Conservation (phyloP, 1,140 invertebrate genomes). For the Calephelis nemesis region DNA sequence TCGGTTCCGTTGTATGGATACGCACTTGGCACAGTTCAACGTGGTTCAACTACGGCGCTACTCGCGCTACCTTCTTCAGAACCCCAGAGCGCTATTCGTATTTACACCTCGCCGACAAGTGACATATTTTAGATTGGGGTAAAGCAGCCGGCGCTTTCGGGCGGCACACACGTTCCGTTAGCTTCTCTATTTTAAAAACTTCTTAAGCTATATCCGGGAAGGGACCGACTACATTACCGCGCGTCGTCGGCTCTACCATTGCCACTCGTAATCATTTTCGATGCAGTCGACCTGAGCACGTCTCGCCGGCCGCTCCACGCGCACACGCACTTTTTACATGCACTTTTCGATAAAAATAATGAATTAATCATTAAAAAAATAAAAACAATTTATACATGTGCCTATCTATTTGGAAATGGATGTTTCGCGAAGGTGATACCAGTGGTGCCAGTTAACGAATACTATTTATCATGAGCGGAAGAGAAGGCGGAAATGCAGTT, state of each 20-base stretch:
- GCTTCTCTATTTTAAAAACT: constrained; percentile 77
- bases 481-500: constrained; percentile 77
- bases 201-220: constrained; percentile 74
- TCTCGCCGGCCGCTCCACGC: constrained; percentile 64
- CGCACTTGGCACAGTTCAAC: constrained; percentile 1
- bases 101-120: constrained; percentile 48
- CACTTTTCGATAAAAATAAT: constrained; percentile 54
- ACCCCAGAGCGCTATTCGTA: constrained; percentile 21
- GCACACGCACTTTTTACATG: constrained; percentile 63
- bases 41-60: constrained; percentile 20
- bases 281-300: constrained; percentile 75
- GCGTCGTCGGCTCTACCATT: constrained; percentile 51
- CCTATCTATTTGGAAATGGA: constrained; percentile 62
- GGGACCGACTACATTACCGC: constrained; percentile 64
- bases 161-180: constrained; percentile 72
- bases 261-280: constrained; percentile 53
- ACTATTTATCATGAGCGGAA: constrained; percentile 72
- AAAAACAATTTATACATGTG: constrained; percentile 48
- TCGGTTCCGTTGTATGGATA: neutral
- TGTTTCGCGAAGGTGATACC: constrained; percentile 68
- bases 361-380: constrained; percentile 49
- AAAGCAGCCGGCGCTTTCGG: constrained; percentile 71
- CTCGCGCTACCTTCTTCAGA: constrained; percentile 21
- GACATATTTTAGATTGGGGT: constrained; percentile 72
- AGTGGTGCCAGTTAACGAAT: constrained; percentile 63